Evolutionary conservation across 2,113 vertebrate genomes (phyloP).

Genomic region (Garra rufa): DNA sequence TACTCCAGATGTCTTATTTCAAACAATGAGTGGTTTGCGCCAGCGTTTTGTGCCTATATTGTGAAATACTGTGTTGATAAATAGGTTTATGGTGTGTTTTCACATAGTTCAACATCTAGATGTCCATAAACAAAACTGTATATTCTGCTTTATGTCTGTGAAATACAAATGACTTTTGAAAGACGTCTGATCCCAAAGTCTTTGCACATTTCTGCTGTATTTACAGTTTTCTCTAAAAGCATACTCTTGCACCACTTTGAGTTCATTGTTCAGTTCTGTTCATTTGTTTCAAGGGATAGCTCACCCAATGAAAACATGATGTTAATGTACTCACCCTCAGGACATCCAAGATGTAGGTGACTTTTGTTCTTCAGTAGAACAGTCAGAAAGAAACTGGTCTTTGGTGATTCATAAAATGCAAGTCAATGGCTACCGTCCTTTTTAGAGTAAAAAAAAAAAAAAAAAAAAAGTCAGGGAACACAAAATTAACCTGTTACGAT

Average conservation of each 20-base stretch:
- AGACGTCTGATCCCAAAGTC: neutral
- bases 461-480: no score
- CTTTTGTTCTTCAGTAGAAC: no score
- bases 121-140: neutral
- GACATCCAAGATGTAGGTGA: no score
- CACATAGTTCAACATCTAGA: conserved; percentile 8
- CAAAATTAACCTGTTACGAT: no score
- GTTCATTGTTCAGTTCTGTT: neutral
- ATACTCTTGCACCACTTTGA: neutral
- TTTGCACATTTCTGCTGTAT: neutral
- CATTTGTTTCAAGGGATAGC: neutral
- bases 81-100: neutral
- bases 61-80: conserved; percentile 5
- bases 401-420: no score
- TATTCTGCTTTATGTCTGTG: neutral
- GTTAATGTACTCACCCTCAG: no score
- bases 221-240: neutral
- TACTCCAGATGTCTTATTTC: conserved; percentile 18
- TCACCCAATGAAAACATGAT: neutral
- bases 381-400: no score
- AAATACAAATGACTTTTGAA: neutral
- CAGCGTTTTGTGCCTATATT: neutral
- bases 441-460: no score
- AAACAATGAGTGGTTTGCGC: neutral
- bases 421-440: no score